These are phyloP conservation scores for Xenentodon cancila DNA, from an alignment of 2,797 vertebrate species.

Conservation along the genomic window DNA sequence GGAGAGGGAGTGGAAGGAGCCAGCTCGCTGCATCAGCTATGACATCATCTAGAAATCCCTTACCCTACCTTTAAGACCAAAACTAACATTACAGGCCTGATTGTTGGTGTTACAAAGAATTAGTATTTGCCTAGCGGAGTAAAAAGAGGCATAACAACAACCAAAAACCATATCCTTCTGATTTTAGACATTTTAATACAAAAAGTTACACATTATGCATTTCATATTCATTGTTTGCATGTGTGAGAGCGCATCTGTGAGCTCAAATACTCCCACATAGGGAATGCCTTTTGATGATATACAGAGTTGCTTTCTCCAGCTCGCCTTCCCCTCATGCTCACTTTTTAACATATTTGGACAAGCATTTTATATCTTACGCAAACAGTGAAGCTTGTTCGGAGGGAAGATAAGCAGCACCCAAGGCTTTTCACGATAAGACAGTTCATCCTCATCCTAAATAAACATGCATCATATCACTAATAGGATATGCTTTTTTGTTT, in stretches of 20 bases:
- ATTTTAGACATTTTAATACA: no score
- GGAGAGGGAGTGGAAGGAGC: no score
- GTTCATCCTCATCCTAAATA: slow-evolving; percentile 49
- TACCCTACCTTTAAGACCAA: no score
- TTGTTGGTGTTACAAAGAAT: no score
- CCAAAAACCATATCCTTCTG: no score
- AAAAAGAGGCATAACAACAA: no score
- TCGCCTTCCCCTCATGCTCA: slow-evolving; percentile 22
- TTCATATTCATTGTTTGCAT: not conserved
- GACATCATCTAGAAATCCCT: no score
- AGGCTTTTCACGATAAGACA: slow-evolving; percentile 56
- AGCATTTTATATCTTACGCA: slow-evolving; percentile 52
- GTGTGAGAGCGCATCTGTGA: not conserved
- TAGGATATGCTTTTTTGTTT: not conserved
- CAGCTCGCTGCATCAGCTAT: no score
- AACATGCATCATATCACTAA: slow-evolving; percentile 47
- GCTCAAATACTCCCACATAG: not conserved
- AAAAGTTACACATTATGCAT: no score
- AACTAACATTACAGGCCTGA: no score
- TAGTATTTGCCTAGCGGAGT: no score
- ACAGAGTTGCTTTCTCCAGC: slow-evolving; percentile 44
- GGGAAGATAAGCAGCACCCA: slow-evolving; percentile 43
- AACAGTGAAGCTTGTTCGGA: slow-evolving; percentile 49
- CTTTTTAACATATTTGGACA: slow-evolving; percentile 59
- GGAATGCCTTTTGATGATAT: slow-evolving; percentile 35